Base-by-base conservation (phyloP, 2,113 vertebrate species). In the Procavia capensis region DNA sequence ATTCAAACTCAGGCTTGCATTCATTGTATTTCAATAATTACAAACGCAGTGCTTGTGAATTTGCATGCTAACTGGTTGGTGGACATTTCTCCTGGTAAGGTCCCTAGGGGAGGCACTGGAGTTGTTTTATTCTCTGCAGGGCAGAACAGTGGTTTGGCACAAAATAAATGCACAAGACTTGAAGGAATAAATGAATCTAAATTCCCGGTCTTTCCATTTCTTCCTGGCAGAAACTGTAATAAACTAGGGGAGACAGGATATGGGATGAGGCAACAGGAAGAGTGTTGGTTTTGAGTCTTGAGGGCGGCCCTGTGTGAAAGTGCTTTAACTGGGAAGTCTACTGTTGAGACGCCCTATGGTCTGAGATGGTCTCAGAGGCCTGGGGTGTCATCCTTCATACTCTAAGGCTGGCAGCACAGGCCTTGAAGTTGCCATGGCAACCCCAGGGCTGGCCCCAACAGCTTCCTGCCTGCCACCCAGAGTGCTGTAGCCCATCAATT, bases 391-490 rank as follows among this genome's bases (percentile, higher is more conserved):
- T 75, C 80, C 75, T 81, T 81, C 90, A 82, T 10, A 80, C 59
- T 61, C 70, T 36, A 64, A 20, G 36, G 36, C 54, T 54, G 31
- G 59, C 78, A 75, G 83, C 86, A 39, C 80, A 45, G 90, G 92
- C 80, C 85, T 76, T 31, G n/a, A 59, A 59, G 75, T 95, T 96
- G 76, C 81, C 85, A 92, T 90, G 85, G 90, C 39, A 64, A 97
- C 90, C 36, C 31, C 0, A n/a, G 2, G 57, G 78, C 90, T 92
- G 36, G 50, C 70, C 0, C 61, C 83, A 76, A 50, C 68, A 72
- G 22, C 79, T 34, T 84, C 86, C 86, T 89, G 91, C 68, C 85
- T 95, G 27, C 80, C 66, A 64, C 68, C 45, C 47, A 0, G 63
- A 76, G 75, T 61, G 64, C 87, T 47, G 45, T 68, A 66, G 9